Evolutionary conservation across 2,888 invertebrate species (phyloP), one percentile per base, ranked within the genome.

Genomic region (Aproaerema taeniolella): DNA sequence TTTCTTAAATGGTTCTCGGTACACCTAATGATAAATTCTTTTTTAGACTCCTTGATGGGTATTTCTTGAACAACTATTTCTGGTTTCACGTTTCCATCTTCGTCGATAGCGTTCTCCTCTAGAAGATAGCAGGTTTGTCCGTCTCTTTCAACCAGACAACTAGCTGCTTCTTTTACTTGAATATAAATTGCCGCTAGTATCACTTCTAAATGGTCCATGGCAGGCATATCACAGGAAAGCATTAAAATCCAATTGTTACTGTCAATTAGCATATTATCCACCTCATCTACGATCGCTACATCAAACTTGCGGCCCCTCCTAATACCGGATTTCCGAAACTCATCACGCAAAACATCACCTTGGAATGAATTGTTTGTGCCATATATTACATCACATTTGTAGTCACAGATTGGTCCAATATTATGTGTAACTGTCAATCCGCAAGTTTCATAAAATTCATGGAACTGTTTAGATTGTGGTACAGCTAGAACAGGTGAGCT

Each of bases 201-300:
- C 2, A 30, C 11, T 35, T 47, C 47, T 7, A 47, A 42, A 40
- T 47, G 25, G 25, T 47, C 39, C 47, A 47, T 47, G 12, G 35
- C 47, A 6, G 47, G 45, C 42, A 47, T 40, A 16, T 40, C 41
- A 9, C 25, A 11, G 2, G 44, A 15, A 1, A 47, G 17, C 8
- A 12, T 26, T 8, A 47, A 20, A n/a, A 45, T 45, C 37, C 37
- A 42, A 35, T 47, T 42, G 17, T 47, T 47, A 10, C 47, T 45
- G 31, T 47, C 47, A 13, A 47, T 42, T 5, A 47, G 39, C 47
- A 47, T 47, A 26, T 42, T 47, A 31, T 47, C 47, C 2, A 47
- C 47, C 24, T 47, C 47, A 38, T 47, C 47, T 8, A 45, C 45
- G 16, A 47, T 45, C 4, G 32, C 47, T 7, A 47, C 38, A 13